A percentile compares a stretch with the other conserved stretches of the same genome.
phyloP scores from a whole-genome alignment of 2,113 vertebrate species.

The Geococcyx californianus region DNA sequence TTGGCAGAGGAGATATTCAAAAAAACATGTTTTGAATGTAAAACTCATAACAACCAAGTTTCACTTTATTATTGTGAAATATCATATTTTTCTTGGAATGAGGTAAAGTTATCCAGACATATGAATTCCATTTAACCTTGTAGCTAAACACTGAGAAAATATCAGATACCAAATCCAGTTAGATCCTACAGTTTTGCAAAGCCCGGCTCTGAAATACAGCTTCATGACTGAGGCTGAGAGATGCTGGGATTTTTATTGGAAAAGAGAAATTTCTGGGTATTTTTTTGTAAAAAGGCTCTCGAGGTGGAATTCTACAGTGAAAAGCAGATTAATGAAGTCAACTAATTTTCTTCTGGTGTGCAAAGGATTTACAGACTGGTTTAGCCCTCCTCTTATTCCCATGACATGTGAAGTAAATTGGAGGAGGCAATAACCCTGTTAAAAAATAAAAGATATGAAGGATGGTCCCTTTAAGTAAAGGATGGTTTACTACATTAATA shows the following conservation, averaged over 20 bases:
- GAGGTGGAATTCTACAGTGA: not conserved
- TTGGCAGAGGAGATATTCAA: not conserved
- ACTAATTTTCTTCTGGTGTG: not conserved
- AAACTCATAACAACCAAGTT: not conserved
- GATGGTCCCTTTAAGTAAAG: not conserved
- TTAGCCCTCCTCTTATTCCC: not conserved
- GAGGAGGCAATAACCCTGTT: not conserved
- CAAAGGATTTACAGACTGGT: not conserved
- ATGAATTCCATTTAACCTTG: not conserved
- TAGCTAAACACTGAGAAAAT: not conserved
- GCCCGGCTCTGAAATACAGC: no score
- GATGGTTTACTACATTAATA: slow-evolving; percentile 25
- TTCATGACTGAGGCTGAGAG: no score
- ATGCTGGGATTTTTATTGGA: not conserved
- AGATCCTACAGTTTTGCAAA: not conserved
- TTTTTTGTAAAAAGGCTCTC: not conserved
- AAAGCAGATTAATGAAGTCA: slow-evolving; percentile 14
- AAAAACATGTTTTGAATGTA: not conserved
- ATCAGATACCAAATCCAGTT: not conserved
- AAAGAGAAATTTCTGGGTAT: not conserved
- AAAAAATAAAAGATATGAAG: not conserved
- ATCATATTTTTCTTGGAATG: not conserved
- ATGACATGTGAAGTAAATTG: not conserved
- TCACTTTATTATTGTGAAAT: not conserved
- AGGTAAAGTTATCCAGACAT: not conserved